phyloP scores from a whole-genome alignment of 2,797 vertebrate species.

The Pampus argenteus region DNA sequence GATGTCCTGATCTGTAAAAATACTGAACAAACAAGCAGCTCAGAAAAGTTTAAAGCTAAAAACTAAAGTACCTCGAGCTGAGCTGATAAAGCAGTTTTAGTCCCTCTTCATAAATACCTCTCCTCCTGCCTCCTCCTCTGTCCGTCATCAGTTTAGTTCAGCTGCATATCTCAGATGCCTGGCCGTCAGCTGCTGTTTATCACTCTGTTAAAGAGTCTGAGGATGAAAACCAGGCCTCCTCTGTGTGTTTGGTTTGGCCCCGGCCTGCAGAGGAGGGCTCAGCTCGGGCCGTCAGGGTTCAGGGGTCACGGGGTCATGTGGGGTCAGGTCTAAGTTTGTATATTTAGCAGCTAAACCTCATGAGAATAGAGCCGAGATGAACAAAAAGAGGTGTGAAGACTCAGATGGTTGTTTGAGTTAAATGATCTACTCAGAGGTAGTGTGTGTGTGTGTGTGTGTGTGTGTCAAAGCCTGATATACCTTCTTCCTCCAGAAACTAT shows the following conservation, averaged over 20 bases:
- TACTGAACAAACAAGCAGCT: no score
- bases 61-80: no score
- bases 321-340: slow-evolving; percentile 46
- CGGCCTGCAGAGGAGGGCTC: background rate
- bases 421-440: no score
- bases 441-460: no score
- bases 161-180: slow-evolving; percentile 44
- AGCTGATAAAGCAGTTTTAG: background rate
- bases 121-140: background rate
- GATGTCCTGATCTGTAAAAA: no score
- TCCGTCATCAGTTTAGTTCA: background rate
- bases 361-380: slow-evolving; percentile 25
- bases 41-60: no score
- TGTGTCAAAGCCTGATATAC: no score
- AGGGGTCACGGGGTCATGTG: background rate
- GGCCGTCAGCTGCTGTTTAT: slow-evolving; percentile 59
- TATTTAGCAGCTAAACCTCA: slow-evolving; percentile 34
- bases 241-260: slow-evolving; percentile 50
- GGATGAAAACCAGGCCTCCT: slow-evolving; percentile 52
- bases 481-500: no score
- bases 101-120: background rate
- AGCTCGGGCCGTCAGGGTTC: background rate
- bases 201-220: slow-evolving; percentile 40
- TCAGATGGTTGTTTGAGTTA: no score
- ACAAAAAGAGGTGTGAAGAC: slow-evolving; percentile 22